Conservation (phyloP, 2,888 invertebrate species). For the Limnephilus marmoratus region DNA sequence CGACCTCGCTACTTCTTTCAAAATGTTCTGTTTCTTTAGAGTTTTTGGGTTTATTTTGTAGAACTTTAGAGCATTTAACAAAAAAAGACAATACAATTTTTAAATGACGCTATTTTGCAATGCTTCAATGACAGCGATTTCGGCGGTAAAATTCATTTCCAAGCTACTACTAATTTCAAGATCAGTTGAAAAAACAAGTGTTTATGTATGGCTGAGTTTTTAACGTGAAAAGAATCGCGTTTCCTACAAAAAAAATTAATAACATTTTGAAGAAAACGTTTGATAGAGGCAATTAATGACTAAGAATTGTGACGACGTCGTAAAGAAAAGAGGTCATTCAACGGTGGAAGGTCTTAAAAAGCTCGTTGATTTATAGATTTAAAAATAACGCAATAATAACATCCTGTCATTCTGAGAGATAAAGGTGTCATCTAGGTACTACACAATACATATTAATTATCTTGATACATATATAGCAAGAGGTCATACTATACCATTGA, state of each 20-base stretch:
- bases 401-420: neutral
- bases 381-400: neutral
- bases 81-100: too few relatives aligned
- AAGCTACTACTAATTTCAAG: too few relatives aligned
- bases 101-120: too few relatives aligned
- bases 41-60: too few relatives aligned
- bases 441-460: neutral
- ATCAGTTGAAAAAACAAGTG: too few relatives aligned
- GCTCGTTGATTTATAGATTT: neutral
- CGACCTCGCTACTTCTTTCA: too few relatives aligned
- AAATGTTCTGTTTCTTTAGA: too few relatives aligned
- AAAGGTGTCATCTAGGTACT: neutral
- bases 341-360: slow-evolving; percentile 1
- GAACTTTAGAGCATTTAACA: too few relatives aligned
- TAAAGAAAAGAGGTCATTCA: neutral
- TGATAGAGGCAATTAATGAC: neutral
- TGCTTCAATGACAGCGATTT: too few relatives aligned
- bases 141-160: too few relatives aligned
- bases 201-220: neutral
- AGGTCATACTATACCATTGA: slow-evolving; percentile 2
- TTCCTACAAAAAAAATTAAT: too few relatives aligned
- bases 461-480: neutral
- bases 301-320: neutral
- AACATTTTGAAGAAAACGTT: neutral
- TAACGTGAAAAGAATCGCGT: neutral